Base-by-base conservation (phyloP, 1,140 invertebrate genomes). In the Drosophila kepulauana region DNA sequence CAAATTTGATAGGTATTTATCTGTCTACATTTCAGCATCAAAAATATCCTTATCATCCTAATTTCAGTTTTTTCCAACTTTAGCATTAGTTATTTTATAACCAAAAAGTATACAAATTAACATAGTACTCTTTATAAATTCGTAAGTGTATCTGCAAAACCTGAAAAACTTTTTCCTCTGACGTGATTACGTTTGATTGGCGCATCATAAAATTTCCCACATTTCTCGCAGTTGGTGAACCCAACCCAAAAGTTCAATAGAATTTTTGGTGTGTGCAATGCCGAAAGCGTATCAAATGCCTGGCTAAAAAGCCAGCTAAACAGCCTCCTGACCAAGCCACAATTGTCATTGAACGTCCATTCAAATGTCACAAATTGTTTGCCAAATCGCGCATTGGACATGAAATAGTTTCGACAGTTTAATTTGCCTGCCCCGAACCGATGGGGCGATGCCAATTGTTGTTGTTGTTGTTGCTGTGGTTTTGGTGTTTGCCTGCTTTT, bases 341-440 rank as follows among this genome's bases (percentile, higher is more conserved):
- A 89, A 89, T 89, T 89, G 85, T 89, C 88, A 89, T 79, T 84
- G 75, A 70, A 76, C 78, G 84, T 76, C 91, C 87, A 92, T 92
- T 92, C 91, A 92, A 91, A 92, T 92, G 91, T 92, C 91, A 91
- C 90, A 92, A 91, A 91, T 89, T 91, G 91, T 92, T 92, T 88
- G 91, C 76, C 82, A 91, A 91, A 89, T 91, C 85, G 90, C 90
- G 86, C 86, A 89, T 87, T 86, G 86, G 91, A 92, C 87, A 89
- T 91, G 91, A 92, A 91, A 91, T 92, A 92, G 88, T 86, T 92
- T 88, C 91, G 91, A 91, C 91, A 91, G 91, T 92, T 92, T 91
- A 92, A 92, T 92, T 91, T 92, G 91, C 91, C 90, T 82, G 51
- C 71, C 81, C 70, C 54, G 62, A 79, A 54, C 45, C 45, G 58